Conservation (phyloP, 1,140 invertebrate species). For the Brachionus angularis region DNA sequence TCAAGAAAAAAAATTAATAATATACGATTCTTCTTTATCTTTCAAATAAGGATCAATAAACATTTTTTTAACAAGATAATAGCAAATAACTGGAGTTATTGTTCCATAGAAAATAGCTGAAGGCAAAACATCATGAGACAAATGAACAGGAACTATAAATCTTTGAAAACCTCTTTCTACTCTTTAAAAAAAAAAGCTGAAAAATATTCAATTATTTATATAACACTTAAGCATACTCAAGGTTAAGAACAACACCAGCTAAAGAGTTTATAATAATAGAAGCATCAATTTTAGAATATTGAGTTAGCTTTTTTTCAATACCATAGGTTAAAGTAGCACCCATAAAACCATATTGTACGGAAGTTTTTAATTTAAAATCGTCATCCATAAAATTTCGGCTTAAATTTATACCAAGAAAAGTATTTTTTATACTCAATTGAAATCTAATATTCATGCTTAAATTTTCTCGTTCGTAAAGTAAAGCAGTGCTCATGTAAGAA, state of each 20-base stretch:
- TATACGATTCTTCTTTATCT: slow-evolving; percentile 70
- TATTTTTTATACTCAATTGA: slow-evolving; percentile 74
- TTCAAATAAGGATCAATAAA: slow-evolving; percentile 78
- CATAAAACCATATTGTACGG: slow-evolving; percentile 79
- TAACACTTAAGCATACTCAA: no score
- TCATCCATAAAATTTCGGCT: slow-evolving; percentile 69
- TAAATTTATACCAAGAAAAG: slow-evolving; percentile 70
- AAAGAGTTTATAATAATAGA: slow-evolving; percentile 76
- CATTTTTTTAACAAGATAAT: slow-evolving; percentile 67
- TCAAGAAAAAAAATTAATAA: not conserved
- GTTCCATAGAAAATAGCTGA: slow-evolving; percentile 88
- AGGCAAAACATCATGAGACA: slow-evolving; percentile 82
- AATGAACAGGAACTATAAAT: slow-evolving; percentile 79
- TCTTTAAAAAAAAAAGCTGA: slow-evolving; percentile 60
- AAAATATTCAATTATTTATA: slow-evolving; percentile 64
- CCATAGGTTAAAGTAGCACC: slow-evolving; percentile 81
- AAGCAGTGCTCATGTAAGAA: slow-evolving; percentile 24
- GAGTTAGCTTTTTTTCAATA: slow-evolving; percentile 82
- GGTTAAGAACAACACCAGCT: slow-evolving; percentile 77
- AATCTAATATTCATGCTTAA: slow-evolving; percentile 43
- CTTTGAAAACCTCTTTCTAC: slow-evolving; percentile 78
- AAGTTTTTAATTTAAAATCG: slow-evolving; percentile 69
- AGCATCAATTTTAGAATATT: slow-evolving; percentile 79
- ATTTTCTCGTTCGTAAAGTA: slow-evolving; percentile 12
- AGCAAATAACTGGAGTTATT: slow-evolving; percentile 71